phyloP scores from a whole-genome alignment of 2,888 invertebrate genomes.

The Zygogramma bicolorata region DNA sequence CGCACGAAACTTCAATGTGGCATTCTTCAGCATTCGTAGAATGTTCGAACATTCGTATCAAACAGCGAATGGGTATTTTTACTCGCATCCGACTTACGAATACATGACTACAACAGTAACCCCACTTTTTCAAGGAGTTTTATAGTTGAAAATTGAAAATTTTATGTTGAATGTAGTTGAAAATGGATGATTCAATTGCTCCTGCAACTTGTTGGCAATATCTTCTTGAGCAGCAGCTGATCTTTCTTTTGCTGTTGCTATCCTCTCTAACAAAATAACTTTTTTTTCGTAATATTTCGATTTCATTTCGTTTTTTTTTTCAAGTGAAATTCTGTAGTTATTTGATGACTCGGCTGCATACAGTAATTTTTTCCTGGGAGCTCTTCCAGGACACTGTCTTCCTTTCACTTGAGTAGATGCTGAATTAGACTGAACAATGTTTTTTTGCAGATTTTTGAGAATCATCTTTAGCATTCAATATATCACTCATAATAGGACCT shows the following conservation, averaged over 20 bases:
- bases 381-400: neutral
- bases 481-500: neutral
- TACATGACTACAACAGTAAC: neutral
- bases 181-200: too few species aligned
- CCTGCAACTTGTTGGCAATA: too few species aligned
- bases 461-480: neutral
- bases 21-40: conserved; percentile 9
- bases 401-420: neutral
- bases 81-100: neutral
- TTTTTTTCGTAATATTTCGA: too few species aligned
- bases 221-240: neutral
- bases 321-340: too few species aligned
- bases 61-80: neutral
- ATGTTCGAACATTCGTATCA: conserved; percentile 8
- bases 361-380: conserved; percentile 7
- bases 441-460: neutral
- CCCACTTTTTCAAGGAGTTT: neutral
- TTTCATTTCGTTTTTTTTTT: too few species aligned
- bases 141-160: too few species aligned
- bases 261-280: neutral
- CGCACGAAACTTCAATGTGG: neutral
- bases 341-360: neutral
- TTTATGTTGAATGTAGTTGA: too few species aligned
- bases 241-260: too few species aligned
- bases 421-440: neutral